Base-by-base conservation (phyloP, 2,797 vertebrate species). In the Phalanger gymnotis region DNA sequence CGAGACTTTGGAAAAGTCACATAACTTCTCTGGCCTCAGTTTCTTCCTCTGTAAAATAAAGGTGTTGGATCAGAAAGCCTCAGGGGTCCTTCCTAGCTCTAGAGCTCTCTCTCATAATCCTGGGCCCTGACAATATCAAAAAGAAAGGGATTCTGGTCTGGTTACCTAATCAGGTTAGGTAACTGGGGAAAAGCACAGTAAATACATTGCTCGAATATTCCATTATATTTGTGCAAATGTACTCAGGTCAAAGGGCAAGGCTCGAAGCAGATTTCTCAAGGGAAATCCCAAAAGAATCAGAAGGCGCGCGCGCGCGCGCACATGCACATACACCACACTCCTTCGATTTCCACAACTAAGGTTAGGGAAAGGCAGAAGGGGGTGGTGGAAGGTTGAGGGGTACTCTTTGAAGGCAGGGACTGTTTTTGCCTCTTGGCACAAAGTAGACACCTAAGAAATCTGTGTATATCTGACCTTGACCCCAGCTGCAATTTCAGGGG, bases 81-180 rank as follows among this genome's bases (percentile, higher is more conserved):
- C 31, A 47, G 7, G 73, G 9, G 22, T 81, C n/a, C 1, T 16
- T 66, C 56, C 90, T 19, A 54, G 9, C 2, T 58, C 40, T 89
- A 53, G 30, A 91, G 90, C 51, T 47, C 30, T 30, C 89, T 91
- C 94, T 40, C n/a, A 22, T 40, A 40, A 73, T 73, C n/a, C 89
- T n/a, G 54, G 91, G 92, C 58, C 57, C 57, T 22, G 14, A 94
- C 91, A 90, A 19, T 51, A 81, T 93, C 56, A 40, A n/a, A 93
- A 90, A 25, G 40, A 53, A 96, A 54, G 40, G 53, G 52, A 53
- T 61, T 96, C 73, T 92, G 81, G 73, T 9, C 27, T 51, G 54
- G 73, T 22, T 22, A 58, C 89, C 73, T 7, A 90, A 90, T 89
- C 34, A 27, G 57, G 66, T 34, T 27, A 1, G 19, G 54, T 53